Conservation (phyloP, 2,888 invertebrate genomes). For the Lissonota sp. region DNA sequence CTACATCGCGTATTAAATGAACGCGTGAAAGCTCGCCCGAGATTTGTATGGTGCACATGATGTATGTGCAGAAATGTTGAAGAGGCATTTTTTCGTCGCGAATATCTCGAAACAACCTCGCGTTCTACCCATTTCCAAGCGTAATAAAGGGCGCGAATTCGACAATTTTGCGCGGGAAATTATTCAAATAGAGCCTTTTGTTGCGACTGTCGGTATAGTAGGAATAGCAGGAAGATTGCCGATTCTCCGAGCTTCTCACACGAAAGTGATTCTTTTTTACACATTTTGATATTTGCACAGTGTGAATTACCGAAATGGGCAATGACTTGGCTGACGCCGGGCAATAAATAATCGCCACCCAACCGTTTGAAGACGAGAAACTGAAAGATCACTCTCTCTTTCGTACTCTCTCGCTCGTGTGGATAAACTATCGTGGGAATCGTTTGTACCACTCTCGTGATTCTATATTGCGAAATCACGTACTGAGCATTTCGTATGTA, state of each 20-base stretch:
- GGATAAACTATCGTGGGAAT: conserved; percentile 59
- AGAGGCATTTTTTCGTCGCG: no score
- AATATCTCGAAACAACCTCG: no score
- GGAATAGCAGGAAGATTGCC: neutral
- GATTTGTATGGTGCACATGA: no score
- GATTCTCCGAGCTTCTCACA: neutral
- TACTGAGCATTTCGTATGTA: conserved; percentile 5
- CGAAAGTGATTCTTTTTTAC: neutral
- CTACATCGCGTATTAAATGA: conserved; percentile 62
- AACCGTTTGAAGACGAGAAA: conserved; percentile 18
- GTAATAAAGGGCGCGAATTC: no score
- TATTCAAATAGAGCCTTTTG: no score
- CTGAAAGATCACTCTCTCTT: no score
- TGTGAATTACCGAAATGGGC: conserved; percentile 56
- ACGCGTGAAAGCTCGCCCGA: conserved; percentile 58
- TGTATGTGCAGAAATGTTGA: conserved; percentile 32
- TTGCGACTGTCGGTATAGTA: no score
- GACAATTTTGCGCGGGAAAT: no score
- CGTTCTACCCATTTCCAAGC: no score
- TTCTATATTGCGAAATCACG: conserved; percentile 51
- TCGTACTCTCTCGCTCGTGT: conserved; percentile 22
- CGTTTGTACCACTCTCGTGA: conserved; percentile 3
- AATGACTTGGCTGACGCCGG: conserved; percentile 54
- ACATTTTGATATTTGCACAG: neutral
- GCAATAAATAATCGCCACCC: conserved; percentile 57